Evolutionary conservation across 2,797 vertebrate species (phyloP).

Genomic region (Mus spretus): DNA sequence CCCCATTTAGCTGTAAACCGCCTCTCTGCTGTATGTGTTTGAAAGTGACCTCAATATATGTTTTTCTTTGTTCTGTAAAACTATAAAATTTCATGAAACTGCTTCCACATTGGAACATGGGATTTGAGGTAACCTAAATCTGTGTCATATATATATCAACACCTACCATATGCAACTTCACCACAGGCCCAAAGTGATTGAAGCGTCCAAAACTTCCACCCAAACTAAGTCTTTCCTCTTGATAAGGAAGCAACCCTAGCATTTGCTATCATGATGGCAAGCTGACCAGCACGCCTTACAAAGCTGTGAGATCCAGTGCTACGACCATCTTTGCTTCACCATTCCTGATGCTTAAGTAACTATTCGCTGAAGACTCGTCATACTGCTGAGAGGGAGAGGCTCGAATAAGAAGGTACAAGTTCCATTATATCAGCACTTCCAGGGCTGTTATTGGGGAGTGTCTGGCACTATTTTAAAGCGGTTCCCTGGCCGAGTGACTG

Average conservation of each 20-base stretch:
- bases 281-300: background rate
- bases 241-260: background rate
- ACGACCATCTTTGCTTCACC: background rate
- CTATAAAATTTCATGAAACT: background rate
- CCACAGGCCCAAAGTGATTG: background rate
- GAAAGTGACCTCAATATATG: background rate
- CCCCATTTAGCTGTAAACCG: fast-evolving
- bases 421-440: background rate
- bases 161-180: background rate
- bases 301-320: background rate
- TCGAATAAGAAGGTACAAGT: background rate
- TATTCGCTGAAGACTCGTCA: background rate
- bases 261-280: background rate
- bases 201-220: background rate
- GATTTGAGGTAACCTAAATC: background rate
- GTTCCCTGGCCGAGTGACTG: slow-evolving; percentile 48
- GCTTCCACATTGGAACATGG: background rate
- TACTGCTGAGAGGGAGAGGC: background rate
- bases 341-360: background rate
- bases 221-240: background rate
- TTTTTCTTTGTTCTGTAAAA: background rate
- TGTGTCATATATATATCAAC: background rate
- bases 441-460: background rate
- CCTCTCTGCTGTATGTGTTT: background rate
- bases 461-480: slow-evolving; percentile 66